These are phyloP conservation scores for Eueremaeus valkanovi DNA, from an alignment of 2,888 invertebrate species.

Conservation along the genomic window DNA sequence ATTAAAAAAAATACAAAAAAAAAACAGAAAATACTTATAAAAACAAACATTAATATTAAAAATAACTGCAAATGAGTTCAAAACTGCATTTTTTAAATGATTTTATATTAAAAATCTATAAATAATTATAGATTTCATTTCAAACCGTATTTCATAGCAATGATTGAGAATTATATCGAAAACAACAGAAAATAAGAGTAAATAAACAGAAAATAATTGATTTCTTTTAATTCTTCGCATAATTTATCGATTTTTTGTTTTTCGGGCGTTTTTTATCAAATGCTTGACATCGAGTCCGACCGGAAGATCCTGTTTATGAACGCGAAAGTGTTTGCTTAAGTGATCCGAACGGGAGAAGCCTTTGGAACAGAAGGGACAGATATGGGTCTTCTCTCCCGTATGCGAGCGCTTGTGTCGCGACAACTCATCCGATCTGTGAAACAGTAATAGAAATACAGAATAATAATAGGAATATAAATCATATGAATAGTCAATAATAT, in stretches of 20 bases:
- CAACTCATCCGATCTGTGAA: slow-evolving; percentile 40
- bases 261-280: slow-evolving; percentile 38
- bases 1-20: too few relatives aligned
- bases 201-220: neutral
- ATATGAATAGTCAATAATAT: too few relatives aligned
- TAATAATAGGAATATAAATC: too few relatives aligned
- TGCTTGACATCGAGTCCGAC: slow-evolving; percentile 38
- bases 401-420: slow-evolving; percentile 41
- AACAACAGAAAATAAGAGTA: neutral
- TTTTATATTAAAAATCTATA: neutral
- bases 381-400: slow-evolving; percentile 40
- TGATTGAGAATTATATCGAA: neutral
- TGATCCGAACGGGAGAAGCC: slow-evolving; percentile 40
- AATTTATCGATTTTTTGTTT: neutral
- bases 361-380: slow-evolving; percentile 41
- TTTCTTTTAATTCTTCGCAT: neutral
- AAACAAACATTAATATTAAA: too few relatives aligned
- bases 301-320: slow-evolving; percentile 39
- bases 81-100: neutral
- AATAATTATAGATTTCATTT: neutral
- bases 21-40: too few relatives aligned
- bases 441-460: too few relatives aligned
- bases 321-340: slow-evolving; percentile 36
- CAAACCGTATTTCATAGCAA: neutral
- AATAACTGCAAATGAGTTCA: too few relatives aligned